Conservation (phyloP, 2,888 invertebrate species). For the Euclidia mi region DNA sequence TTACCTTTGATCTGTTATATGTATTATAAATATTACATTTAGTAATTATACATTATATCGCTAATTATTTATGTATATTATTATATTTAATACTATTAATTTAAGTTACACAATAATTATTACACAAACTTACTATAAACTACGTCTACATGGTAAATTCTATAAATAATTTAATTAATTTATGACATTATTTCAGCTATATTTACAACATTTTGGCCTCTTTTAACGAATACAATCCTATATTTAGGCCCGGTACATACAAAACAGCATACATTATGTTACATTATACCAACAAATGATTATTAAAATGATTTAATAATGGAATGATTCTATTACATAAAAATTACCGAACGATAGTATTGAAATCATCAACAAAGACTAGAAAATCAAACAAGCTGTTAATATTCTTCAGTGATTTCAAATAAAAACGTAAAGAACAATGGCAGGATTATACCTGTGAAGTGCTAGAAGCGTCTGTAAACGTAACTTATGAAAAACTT, state of each 20-base stretch:
- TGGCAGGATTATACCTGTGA: too few relatives aligned
- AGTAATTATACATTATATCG: too few relatives aligned
- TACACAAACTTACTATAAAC: slow-evolving; percentile 9
- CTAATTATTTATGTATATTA: too few relatives aligned
- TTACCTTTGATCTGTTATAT: slow-evolving; percentile 6
- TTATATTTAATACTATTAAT: slow-evolving; percentile 8
- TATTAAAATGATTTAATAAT: slow-evolving; percentile 33
- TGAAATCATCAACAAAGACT: background rate
- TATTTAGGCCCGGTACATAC: slow-evolving; percentile 55
- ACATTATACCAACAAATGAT: slow-evolving; percentile 38
- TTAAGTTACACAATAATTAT: slow-evolving; percentile 14
- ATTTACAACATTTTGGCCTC: slow-evolving; percentile 63
- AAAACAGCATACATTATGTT: slow-evolving; percentile 30
- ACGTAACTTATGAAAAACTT: too few relatives aligned
- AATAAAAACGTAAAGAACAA: too few relatives aligned
- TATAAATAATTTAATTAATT: slow-evolving; percentile 39
- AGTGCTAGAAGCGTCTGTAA: too few relatives aligned
- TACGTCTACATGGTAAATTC: slow-evolving; percentile 25
- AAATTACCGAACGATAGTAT: slow-evolving; percentile 9
- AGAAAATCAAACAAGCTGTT: background rate
- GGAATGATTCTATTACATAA: slow-evolving; percentile 54
- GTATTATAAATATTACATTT: slow-evolving; percentile 1
- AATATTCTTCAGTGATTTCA: background rate
- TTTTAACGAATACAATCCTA: slow-evolving; percentile 43
- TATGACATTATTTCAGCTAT: slow-evolving; percentile 29